A percentile compares a stretch with the other conserved stretches of the same genome.
Evolutionary conservation across 2,797 vertebrate genomes (phyloP).

Genomic region (Leptodactylus fallax): DNA sequence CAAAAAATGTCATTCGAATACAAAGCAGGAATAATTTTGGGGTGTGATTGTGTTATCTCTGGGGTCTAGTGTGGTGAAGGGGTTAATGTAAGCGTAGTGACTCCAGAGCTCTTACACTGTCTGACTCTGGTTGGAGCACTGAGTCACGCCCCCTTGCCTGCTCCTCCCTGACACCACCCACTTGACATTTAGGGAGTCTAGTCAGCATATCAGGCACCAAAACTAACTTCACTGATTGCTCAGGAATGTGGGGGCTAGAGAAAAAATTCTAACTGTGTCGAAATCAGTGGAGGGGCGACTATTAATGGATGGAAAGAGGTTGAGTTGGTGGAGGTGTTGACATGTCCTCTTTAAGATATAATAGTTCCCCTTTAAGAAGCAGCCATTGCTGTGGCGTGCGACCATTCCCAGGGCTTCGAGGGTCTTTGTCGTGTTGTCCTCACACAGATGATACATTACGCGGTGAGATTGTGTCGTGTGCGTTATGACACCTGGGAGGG

Average conservation of each 20-base stretch:
- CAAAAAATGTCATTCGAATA: neutral
- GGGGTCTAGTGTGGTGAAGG: neutral
- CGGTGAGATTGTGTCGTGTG: neutral
- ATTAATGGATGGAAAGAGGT: neutral
- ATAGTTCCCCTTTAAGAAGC: neutral
- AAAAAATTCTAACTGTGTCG: too few species aligned
- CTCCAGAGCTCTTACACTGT: too few species aligned
- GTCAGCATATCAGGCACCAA: too few species aligned
- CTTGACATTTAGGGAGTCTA: too few species aligned
- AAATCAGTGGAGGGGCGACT: too few species aligned
- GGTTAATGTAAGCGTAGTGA: neutral
- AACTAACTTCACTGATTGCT: too few species aligned
- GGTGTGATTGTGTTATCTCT: neutral
- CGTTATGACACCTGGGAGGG: neutral
- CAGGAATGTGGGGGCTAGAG: too few species aligned
- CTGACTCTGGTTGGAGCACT: too few species aligned
- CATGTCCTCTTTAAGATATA: neutral
- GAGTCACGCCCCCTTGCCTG: too few species aligned
- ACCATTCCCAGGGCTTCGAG: neutral
- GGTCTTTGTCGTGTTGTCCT: neutral
- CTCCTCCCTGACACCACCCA: too few species aligned
- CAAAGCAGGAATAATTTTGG: neutral
- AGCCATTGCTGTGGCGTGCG: neutral
- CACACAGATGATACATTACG: neutral
- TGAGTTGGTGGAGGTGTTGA: neutral